These are phyloP conservation scores for Pogoniulus pusillus DNA, from an alignment of 2,797 vertebrate genomes.

Conservation along the genomic window DNA sequence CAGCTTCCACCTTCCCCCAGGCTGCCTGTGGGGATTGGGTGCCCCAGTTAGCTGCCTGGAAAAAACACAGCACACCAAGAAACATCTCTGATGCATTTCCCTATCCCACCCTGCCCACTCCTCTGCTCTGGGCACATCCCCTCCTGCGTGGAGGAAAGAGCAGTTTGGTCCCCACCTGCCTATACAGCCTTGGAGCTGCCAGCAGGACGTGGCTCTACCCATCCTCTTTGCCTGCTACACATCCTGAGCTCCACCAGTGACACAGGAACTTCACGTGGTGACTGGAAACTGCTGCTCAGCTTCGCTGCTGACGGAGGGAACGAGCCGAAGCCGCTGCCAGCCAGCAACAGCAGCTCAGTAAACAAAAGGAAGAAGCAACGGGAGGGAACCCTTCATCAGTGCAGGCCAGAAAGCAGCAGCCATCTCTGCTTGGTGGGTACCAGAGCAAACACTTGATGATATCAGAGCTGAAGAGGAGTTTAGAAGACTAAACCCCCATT, in stretches of 20 bases:
- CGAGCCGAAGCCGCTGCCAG: not conserved
- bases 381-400: not conserved
- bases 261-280: fast-evolving
- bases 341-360: not conserved
- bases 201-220: fast-evolving
- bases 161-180: not conserved
- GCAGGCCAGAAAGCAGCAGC: not conserved
- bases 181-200: not conserved
- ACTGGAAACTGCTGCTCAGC: not conserved
- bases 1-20: not conserved
- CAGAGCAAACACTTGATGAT: not conserved
- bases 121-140: fast-evolving
- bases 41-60: not conserved
- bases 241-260: not conserved
- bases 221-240: not conserved
- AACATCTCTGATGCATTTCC: not conserved
- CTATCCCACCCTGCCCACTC: fast-evolving
- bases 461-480: not conserved
- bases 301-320: not conserved
- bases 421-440: not conserved
- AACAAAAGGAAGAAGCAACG: not conserved
- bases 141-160: not conserved
- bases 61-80: not conserved
- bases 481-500: not conserved
- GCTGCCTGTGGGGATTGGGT: fast-evolving